A percentile compares a stretch with the other conserved stretches of the same genome.
These are phyloP conservation scores for Lithophane leautieri DNA, from an alignment of 2,888 invertebrate genomes.

Conservation along the genomic window DNA sequence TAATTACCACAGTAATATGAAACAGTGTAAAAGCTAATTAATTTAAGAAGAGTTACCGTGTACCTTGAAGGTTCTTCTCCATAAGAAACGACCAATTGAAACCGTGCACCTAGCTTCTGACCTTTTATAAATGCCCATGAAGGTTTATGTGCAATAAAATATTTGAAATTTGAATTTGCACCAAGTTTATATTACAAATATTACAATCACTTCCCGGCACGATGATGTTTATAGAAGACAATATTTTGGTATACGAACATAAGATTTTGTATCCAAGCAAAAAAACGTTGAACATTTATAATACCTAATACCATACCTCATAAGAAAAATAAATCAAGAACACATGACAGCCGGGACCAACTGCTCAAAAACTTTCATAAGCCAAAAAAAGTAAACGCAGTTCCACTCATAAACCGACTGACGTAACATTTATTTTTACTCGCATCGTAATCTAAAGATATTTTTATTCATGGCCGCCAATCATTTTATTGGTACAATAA, in stretches of 20 bases:
- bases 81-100: neutral
- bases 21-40: neutral
- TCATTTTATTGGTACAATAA: constrained; percentile 69
- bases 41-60: neutral
- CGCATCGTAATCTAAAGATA: constrained; percentile 15
- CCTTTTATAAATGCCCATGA: too few species aligned
- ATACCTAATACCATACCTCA: neutral
- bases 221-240: neutral
- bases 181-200: neutral
- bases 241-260: neutral
- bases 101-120: neutral
- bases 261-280: neutral
- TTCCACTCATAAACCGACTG: neutral
- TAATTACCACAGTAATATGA: neutral
- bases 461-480: constrained; percentile 34
- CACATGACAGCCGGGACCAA: too few species aligned
- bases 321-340: neutral
- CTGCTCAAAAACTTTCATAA: neutral
- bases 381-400: neutral
- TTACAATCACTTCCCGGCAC: neutral
- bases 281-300: neutral
- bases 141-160: neutral
- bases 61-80: neutral
- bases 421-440: constrained; percentile 26
- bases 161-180: neutral